A percentile compares a stretch with the other conserved stretches of the same genome.
phyloP scores from a whole-genome alignment of 2,888 invertebrate genomes.

The Sympetrum striolatum region DNA sequence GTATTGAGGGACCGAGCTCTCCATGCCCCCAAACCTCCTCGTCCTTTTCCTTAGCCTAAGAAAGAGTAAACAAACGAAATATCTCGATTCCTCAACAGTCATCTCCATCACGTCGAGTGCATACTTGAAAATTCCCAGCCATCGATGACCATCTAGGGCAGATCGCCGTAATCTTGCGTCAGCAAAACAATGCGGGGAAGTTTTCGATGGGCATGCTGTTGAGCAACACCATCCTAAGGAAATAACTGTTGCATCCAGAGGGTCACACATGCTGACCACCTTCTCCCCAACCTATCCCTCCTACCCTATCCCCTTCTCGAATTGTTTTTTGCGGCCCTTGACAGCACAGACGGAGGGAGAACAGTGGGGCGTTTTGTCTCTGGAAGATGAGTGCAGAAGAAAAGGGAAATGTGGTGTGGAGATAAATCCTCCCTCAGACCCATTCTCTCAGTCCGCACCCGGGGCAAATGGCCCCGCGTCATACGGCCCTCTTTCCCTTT shows the following conservation, averaged over 20 bases:
- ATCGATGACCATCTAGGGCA: not conserved
- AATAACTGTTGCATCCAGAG: not conserved
- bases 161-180: no score
- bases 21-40: no score
- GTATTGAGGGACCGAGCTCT: no score
- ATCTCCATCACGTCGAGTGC: not conserved
- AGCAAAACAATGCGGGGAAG: not conserved
- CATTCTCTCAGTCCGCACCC: not conserved
- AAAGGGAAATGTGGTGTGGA: not conserved
- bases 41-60: no score
- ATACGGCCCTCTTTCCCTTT: not conserved
- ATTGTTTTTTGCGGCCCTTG: constrained; percentile 14
- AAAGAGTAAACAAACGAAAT: no score
- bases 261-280: constrained; percentile 39
- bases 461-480: not conserved
- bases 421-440: not conserved
- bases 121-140: not conserved
- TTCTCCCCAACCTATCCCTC: not conserved
- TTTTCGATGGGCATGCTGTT: not conserved
- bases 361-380: constrained; percentile 22
- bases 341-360: not conserved
- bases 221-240: not conserved
- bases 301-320: not conserved
- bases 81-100: no score
- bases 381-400: not conserved